phyloP scores from a whole-genome alignment of 2,888 invertebrate genomes.

The Chloroclysta siterata region DNA sequence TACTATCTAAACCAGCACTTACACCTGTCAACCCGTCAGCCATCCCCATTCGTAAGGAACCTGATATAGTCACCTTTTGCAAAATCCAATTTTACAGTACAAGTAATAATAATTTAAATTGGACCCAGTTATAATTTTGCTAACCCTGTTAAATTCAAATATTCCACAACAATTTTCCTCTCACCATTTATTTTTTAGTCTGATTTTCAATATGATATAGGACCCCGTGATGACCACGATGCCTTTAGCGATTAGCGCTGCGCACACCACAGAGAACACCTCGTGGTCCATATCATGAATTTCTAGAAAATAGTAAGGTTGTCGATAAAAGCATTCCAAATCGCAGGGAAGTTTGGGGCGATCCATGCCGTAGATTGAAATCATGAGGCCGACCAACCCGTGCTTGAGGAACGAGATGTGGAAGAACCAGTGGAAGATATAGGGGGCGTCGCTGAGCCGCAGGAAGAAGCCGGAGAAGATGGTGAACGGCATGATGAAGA shows the following conservation, averaged over 20 bases:
- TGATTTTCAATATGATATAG: conserved; percentile 87
- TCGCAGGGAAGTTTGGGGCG: conserved; percentile 90
- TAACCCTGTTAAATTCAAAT: not conserved
- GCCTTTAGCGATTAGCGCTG: conserved; percentile 87
- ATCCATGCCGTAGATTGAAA: conserved; percentile 93
- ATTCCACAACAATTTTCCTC: not conserved
- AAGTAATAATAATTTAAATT: not conserved
- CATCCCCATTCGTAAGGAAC: not conserved
- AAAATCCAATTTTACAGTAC: not conserved
- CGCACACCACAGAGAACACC: conserved; percentile 87
- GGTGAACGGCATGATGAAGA: conserved; percentile 93
- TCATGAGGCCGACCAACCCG: conserved; percentile 92
- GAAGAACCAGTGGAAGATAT: conserved; percentile 92
- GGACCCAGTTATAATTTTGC: not conserved
- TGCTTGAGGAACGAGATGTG: conserved; percentile 95
- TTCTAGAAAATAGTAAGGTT: conserved; percentile 89
- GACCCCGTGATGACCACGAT: conserved; percentile 86
- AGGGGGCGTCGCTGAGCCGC: conserved; percentile 91
- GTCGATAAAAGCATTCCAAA: conserved; percentile 87
- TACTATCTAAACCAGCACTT: not conserved
- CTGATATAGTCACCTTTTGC: not conserved
- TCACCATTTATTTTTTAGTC: conserved; percentile 84
- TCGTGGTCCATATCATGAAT: conserved; percentile 89
- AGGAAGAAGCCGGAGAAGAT: conserved; percentile 97
- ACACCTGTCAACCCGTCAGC: not conserved